Evolutionary conservation across 2,797 vertebrate species (phyloP), one percentile per base, ranked within the genome.

Genomic region (Staurois parvus): DNA sequence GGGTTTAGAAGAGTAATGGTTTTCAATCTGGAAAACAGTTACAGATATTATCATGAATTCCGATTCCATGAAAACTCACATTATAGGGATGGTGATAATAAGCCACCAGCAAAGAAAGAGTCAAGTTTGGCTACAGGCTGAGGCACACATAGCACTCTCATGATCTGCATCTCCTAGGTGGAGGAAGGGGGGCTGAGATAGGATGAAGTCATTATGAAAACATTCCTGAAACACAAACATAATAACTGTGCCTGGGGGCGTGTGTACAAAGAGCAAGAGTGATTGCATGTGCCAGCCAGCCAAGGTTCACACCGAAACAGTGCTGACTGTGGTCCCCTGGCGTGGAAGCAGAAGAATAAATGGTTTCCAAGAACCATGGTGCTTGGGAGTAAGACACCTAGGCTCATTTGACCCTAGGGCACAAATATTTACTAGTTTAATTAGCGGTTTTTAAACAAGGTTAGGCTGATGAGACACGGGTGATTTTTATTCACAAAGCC

Each of bases 151-250:
- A 80, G 59, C 62, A 80, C 40, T 68, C n/a, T 15, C n/a, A 72
- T 85, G 62, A 85, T 79, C 70, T 40, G 59, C 32, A 62, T 45
- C 69, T 72, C 83, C 28, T 81, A 30, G 21, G 67, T 37, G 56
- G 72, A 29, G 34, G 37, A 15, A 30, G 52, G 66, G 72, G 83
- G 69, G 52, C 6, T 30, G 1, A 30, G 34, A 85, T 73, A 68
- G 34, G 73, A 82, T 86, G 85, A 86, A 62, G 85, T 82, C 79
- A 86, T 75, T 77, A 40, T 66, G 67, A 82, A 86, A 82, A 82
- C 66, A 86, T 82, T 86, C 52, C 85, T 72, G 84, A 76, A 76
- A 82, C 26, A 62, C 73, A 72, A 76, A 86, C 84, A 86, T 56
- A 82, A 77, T 82, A 81, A 76, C 21, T 29, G 48, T 64, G 66